phyloP scores from a whole-genome alignment of 2,113 vertebrate genomes.

The Sinocyclocheilus rhinocerous region DNA sequence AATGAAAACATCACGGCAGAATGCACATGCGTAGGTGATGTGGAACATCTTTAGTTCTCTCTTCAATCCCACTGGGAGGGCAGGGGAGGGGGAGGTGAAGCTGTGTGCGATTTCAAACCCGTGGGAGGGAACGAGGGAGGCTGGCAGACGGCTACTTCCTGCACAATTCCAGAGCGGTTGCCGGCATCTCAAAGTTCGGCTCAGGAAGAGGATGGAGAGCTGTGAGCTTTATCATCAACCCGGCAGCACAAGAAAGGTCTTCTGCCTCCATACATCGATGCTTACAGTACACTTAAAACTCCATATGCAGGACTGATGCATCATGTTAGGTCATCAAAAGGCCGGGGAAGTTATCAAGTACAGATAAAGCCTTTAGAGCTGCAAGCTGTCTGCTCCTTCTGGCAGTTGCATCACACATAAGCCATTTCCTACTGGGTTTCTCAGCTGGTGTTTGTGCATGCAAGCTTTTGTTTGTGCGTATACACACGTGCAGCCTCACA shows the following conservation, averaged over 20 bases:
- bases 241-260: conserved; percentile 63
- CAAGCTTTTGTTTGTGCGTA: neutral
- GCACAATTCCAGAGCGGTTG: conserved; percentile 23
- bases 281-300: conserved; percentile 55
- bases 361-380: conserved; percentile 15
- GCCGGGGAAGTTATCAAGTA: conserved; percentile 14
- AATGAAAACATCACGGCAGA: conserved; percentile 52
- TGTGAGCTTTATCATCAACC: conserved; percentile 66
- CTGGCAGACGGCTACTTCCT: neutral
- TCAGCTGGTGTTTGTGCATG: conserved; percentile 22
- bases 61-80: conserved; percentile 32
- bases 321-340: neutral
- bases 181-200: conserved; percentile 28
- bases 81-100: conserved; percentile 22
- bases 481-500: neutral
- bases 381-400: neutral
- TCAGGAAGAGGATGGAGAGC: conserved; percentile 23
- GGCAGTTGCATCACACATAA: conserved; percentile 26
- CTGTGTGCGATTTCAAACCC: conserved; percentile 45
- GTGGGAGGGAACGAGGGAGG: conserved; percentile 40
- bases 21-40: conserved; percentile 45
- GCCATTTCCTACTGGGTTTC: conserved; percentile 17
- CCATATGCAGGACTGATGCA: neutral
- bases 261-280: conserved; percentile 58
- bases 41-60: conserved; percentile 46